Evolutionary conservation across 2,113 vertebrate genomes (phyloP).

Genomic region (Paratilapia polleni): DNA sequence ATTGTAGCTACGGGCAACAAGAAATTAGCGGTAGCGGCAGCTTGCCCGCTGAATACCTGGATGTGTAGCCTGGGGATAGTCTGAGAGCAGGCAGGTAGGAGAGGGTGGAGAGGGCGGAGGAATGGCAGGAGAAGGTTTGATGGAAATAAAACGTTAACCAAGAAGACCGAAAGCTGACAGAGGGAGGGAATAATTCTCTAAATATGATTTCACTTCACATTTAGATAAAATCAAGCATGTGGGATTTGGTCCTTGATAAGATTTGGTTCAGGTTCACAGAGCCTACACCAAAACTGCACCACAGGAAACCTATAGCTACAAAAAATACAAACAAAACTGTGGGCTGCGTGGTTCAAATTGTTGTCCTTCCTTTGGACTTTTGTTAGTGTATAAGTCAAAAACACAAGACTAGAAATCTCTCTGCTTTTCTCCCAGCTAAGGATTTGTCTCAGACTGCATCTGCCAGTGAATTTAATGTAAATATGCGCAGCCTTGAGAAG

Average conservation of each 20-base stretch:
- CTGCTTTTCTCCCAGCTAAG: no score
- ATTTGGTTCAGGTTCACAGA: not conserved
- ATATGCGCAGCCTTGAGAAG: not conserved
- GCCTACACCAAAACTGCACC: not conserved
- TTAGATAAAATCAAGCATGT: not conserved
- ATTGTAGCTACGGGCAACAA: conserved; percentile 43
- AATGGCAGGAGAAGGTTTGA: not conserved
- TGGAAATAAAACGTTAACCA: not conserved
- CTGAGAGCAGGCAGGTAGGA: not conserved
- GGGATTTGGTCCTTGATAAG: not conserved
- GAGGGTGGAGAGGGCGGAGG: not conserved
- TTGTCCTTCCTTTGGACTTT: not conserved
- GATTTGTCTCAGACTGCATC: no score
- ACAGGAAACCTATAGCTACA: no score
- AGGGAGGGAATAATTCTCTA: not conserved
- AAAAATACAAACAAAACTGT: not conserved
- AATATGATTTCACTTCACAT: not conserved
- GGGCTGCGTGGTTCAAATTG: not conserved
- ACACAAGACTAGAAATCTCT: no score
- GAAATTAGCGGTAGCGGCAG: conserved; percentile 52
- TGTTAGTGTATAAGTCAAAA: not conserved
- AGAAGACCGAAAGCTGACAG: not conserved
- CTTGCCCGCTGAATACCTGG: conserved; percentile 51
- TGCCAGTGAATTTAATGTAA: not conserved
- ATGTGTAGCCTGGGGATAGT: conserved; percentile 29